Percentiles rank a stretch among this genome's conserved stretches.
Conservation (phyloP, 2,888 invertebrate genomes). For the Acleris sparsana region DNA sequence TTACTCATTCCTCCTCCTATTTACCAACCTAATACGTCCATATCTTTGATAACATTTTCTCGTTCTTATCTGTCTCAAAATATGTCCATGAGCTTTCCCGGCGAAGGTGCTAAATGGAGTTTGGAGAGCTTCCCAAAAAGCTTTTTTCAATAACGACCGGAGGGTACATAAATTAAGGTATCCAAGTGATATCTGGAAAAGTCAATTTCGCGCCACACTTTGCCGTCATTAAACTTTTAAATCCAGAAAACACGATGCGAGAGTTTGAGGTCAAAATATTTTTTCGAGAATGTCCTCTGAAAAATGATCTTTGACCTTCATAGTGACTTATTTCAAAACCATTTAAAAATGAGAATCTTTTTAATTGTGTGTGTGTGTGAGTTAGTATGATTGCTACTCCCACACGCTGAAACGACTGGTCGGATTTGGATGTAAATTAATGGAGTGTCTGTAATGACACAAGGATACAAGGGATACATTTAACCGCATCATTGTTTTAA, state of each 20-base stretch:
- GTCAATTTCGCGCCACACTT: conserved; percentile 56
- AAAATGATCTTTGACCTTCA: neutral
- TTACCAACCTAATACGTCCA: neutral
- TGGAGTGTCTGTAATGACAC: too few relatives aligned
- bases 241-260: conserved; percentile 1
- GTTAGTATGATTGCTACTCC: too few relatives aligned
- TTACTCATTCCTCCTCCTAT: too few relatives aligned
- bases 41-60: conserved; percentile 3
- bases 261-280: conserved; percentile 38
- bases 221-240: conserved; percentile 49
- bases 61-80: conserved; percentile 3
- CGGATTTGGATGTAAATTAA: too few relatives aligned
- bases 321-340: too few relatives aligned
- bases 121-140: conserved; percentile 41
- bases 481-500: too few relatives aligned
- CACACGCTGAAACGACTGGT: too few relatives aligned
- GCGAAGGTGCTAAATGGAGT: conserved; percentile 30
- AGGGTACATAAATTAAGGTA: conserved; percentile 69
- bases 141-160: conserved; percentile 58
- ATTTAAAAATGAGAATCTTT: too few relatives aligned
- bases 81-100: conserved; percentile 1
- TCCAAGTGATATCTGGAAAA: conserved; percentile 52
- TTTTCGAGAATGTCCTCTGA: neutral
- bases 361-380: too few relatives aligned
- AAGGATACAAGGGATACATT: too few relatives aligned